Evolutionary conservation across 2,888 invertebrate species (phyloP), one percentile per base, ranked within the genome.

Genomic region (Acleris literana): DNA sequence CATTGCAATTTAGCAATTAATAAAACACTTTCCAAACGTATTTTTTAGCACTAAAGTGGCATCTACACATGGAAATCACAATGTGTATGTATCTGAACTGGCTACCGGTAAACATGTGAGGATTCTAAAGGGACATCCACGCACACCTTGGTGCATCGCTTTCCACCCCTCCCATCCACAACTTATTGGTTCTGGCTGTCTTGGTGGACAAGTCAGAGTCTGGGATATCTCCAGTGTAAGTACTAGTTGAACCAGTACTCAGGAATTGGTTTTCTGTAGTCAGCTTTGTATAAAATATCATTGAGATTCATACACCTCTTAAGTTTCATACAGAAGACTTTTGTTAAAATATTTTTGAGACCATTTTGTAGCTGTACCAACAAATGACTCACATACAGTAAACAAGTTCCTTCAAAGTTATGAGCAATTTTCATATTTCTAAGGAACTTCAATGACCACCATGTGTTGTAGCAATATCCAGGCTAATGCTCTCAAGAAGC

Each of bases 61-160:
- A 54, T 97, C 97, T 7, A 96, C 97, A 1, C 97, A 98, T 90
- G 97, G 97, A 20, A 97, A 98, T 85, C 97, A 97, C 82, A 96
- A 96, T 83, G 95, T 98, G 43, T 96, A 97, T 83, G 95, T 98
- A 33, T 96, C 96, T 17, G 96, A 97, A 79, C 86, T 97, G 49
- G 93, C 94, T 20, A 96, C 94, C 75, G 97, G 97, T 0, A 96
- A 95, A 81, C 96, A 96, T 80, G 94, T 96, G 25, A 94, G 95
- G 74, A 96, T 96, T 48, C 85, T 97, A 62, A 94, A 94, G 46
- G 97, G 97, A 0, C 97, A 98, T 86, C 97, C 97, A 2, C 93
- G 97, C 44, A 97, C 97, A 16, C 97, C 97, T 1, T 98, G 98
- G 98, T 97, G 97, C 79, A 95, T 97, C 59, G 96, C 97, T 51